Evolutionary conservation across 1,140 invertebrate species (phyloP).

Genomic region (Trichomalopsis sarcophagae): DNA sequence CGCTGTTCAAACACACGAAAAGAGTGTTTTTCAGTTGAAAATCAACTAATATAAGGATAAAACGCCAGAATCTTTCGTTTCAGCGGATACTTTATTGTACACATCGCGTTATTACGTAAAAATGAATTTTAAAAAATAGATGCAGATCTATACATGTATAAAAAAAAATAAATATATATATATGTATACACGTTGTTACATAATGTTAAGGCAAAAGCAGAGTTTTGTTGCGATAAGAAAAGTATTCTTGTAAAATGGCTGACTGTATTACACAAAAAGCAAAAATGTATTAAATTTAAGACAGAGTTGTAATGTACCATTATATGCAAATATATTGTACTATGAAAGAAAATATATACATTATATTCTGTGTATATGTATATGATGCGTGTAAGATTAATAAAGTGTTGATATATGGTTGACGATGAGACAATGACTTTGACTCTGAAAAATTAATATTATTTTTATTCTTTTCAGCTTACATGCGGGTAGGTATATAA

Average conservation of each 20-base stretch:
- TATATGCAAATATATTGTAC: constrained; percentile 64
- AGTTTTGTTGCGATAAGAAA: constrained; percentile 48
- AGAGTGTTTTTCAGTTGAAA: constrained; percentile 29
- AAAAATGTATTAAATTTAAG: constrained; percentile 54
- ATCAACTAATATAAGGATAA: constrained; percentile 21
- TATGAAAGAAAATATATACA: constrained; percentile 59
- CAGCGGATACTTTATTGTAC: constrained; percentile 49
- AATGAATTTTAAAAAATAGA: constrained; percentile 42
- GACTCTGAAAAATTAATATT: constrained; percentile 14
- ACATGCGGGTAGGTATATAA: neutral
- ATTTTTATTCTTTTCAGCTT: constrained; percentile 4
- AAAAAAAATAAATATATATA: constrained; percentile 44
- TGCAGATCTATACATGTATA: constrained; percentile 49
- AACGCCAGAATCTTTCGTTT: constrained; percentile 29
- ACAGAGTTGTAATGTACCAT: constrained; percentile 60
- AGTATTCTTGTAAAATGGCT: constrained; percentile 53
- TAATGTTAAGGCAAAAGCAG: constrained; percentile 56
- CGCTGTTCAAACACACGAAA: neutral
- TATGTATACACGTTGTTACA: constrained; percentile 59
- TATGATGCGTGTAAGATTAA: constrained; percentile 66
- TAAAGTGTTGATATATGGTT: constrained; percentile 69
- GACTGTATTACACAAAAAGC: constrained; percentile 56
- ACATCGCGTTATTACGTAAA: constrained; percentile 42
- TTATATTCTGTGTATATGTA: constrained; percentile 66
- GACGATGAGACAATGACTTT: constrained; percentile 53